A percentile compares a stretch with the other conserved stretches of the same genome.
Evolutionary conservation across 1,140 invertebrate species (phyloP).

Genomic region (Anagrus nilaparvatae): DNA sequence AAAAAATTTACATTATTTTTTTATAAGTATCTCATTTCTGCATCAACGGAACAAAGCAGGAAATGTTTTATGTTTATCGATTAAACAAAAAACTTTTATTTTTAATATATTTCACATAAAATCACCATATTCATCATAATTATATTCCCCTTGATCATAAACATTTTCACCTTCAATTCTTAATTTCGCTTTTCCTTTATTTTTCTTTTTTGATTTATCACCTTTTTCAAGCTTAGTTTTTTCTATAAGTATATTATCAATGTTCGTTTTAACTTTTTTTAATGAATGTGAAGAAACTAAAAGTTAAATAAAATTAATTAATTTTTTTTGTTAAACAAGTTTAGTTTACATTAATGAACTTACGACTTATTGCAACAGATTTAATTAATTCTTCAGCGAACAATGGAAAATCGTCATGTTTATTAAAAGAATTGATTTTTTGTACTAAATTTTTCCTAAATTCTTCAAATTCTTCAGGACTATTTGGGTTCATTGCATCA

Average conservation of each 20-base stretch:
- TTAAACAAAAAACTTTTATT: too few relatives aligned
- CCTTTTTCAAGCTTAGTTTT: constrained; percentile 73
- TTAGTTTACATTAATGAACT: constrained; percentile 37
- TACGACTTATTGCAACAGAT: constrained; percentile 66
- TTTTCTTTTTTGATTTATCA: constrained; percentile 59
- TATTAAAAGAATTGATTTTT: constrained; percentile 59
- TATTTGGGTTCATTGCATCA: constrained; percentile 57
- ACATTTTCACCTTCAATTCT: constrained; percentile 59
- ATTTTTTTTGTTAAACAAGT: constrained; percentile 13
- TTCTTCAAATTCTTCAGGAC: constrained; percentile 71
- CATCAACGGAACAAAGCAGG: too few relatives aligned
- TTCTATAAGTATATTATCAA: constrained; percentile 71
- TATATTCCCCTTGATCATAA: too few relatives aligned
- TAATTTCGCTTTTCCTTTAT: constrained; percentile 66
- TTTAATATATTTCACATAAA: too few relatives aligned
- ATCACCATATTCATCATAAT: constrained; percentile 46
- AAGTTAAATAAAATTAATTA: constrained; percentile 16
- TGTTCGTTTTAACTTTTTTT: constrained; percentile 68
- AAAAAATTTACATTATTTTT: too few relatives aligned
- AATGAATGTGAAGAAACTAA: constrained; percentile 60
- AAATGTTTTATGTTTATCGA: too few relatives aligned
- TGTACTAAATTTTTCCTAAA: constrained; percentile 61
- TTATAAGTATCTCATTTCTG: too few relatives aligned
- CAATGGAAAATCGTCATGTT: constrained; percentile 58
- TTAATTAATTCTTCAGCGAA: constrained; percentile 74